These are phyloP conservation scores for Muscidifurax raptorellus DNA, from an alignment of 1,140 invertebrate species.

Conservation along the genomic window DNA sequence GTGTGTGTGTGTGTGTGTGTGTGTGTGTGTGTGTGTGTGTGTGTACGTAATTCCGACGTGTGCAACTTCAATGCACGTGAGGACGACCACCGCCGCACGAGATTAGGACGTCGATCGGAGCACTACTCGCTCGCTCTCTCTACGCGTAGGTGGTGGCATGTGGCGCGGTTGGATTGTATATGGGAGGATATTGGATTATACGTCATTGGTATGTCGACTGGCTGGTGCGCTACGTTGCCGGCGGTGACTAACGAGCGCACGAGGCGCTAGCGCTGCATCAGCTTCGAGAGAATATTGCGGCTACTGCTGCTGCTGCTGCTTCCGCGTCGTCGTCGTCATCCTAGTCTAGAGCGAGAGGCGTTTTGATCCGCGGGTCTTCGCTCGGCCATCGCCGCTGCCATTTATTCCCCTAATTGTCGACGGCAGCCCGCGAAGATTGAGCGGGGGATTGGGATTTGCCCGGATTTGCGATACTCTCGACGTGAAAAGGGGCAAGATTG, in stretches of 20 bases:
- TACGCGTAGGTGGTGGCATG: background rate
- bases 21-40: too few relatives aligned
- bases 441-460: background rate
- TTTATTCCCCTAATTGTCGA: conserved; percentile 46
- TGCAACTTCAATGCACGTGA: conserved; percentile 20
- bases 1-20: too few relatives aligned
- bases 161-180: background rate
- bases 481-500: background rate
- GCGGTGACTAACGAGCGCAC: conserved; percentile 41
- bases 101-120: conserved; percentile 21
- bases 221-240: background rate
- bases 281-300: conserved; percentile 13
- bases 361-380: conserved; percentile 47
- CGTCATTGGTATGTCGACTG: conserved; percentile 41
- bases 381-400: too few relatives aligned
- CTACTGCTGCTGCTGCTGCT: too few relatives aligned
- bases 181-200: conserved; percentile 50
- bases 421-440: background rate
- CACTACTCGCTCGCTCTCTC: background rate
- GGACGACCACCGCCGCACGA: background rate
- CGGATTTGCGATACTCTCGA: background rate
- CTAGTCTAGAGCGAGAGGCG: conserved; percentile 2
- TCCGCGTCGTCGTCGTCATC: conserved; percentile 32
- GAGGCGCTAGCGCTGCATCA: background rate
- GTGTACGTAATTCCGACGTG: conserved; percentile 23